Evolutionary conservation across 2,113 vertebrate genomes (phyloP), one percentile per base, ranked within the genome.

Genomic region (Redunca redunca): DNA sequence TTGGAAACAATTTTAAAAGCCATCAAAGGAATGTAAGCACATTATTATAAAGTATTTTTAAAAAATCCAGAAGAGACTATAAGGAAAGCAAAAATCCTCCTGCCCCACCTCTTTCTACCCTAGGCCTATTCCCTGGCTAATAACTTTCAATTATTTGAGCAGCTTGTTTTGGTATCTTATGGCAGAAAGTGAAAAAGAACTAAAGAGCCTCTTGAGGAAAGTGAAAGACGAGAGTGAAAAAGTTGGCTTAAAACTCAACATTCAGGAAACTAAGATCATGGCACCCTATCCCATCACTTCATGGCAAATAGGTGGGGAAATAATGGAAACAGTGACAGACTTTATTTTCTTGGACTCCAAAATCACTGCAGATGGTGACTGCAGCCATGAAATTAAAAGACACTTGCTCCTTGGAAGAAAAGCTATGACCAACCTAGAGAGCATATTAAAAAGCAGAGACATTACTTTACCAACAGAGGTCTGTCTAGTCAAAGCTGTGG

Each of bases 81-180:
- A 78, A 97, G 57, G 33, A 94, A 90, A 95, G 13, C 43, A 86
- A 48, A 95, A 96, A 64, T 90, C 74, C 7, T 97, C 36, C 48
- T 93, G 46, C 11, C 40, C 14, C 12, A 57, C 40, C 33, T 33
- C 10, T 95, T 88, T 23, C 46, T 93, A 88, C 36, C 6, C 17
- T 48, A 88, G 11, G 40, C 9, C 13, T 78, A 25, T 60, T 92
- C 40, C 55, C 60, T 86, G 46, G 36, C 40, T 36, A 92, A 89
- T 92, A 94, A 87, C 12, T 86, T 90, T 50, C 33, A 52, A 43
- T 52, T 78, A 95, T 86, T 92, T 83, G 40, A 85, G 13, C 33
- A 77, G 84, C 88, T 58, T 84, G n/a, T 48, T 50, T 64, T 81
- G 28, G 7, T 74, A 95, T 71, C 67, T 71, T 6, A 71, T 71